Evolutionary conservation across 35 echinoderm and acorn worm species (phyloP), one percentile per base, ranked within the genome.

Genomic region (Ptychodera flava): DNA sequence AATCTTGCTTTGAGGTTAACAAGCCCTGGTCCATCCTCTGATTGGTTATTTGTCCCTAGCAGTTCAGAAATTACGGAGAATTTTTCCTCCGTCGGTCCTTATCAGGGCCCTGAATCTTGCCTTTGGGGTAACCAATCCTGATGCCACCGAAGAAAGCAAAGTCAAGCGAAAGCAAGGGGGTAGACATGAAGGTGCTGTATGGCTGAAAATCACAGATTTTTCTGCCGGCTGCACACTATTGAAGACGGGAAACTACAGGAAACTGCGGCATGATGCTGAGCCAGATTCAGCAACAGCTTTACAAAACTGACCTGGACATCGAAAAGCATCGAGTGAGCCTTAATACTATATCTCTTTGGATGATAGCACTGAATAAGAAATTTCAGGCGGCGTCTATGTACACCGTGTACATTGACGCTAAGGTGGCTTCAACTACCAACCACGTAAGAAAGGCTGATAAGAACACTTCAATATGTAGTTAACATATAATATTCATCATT

Each of bases 221-320:
- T n/a, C n/a, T n/a, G n/a, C n/a, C n/a, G n/a, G 84, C 90, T 53
- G 92, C 88, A 77, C 92, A 93, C 85, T 52, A 85, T 1, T 37
- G 92, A 35, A 16, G 84, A 16, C 84, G 82, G 29, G 76, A 36
- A 35, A 85, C 78, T 1, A 90, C 80, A 0, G 92, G 92, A 15
- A 77, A n/a, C 1, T 93, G 92, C 36, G 92, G 92, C 1, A 85
- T 85, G 6, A 87, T 53, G 31, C 32, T 90, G 38, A 82, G 35
- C 34, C 79, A 89, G 15, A 87, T 93, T 30, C 85, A 53, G 28
- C 27, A 87, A 15, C 92, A 90, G 77, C 78, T 93, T 16, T 45
- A 87, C 0, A 15, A 87, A 30, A 83, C 37, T 6, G 34, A 90
- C 31, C 79, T 64, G n/a, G 85, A 82, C 75, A 77, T 93, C 0